Evolutionary conservation across 2,113 vertebrate species (phyloP).

Genomic region (Aptenodytes patagonicus): DNA sequence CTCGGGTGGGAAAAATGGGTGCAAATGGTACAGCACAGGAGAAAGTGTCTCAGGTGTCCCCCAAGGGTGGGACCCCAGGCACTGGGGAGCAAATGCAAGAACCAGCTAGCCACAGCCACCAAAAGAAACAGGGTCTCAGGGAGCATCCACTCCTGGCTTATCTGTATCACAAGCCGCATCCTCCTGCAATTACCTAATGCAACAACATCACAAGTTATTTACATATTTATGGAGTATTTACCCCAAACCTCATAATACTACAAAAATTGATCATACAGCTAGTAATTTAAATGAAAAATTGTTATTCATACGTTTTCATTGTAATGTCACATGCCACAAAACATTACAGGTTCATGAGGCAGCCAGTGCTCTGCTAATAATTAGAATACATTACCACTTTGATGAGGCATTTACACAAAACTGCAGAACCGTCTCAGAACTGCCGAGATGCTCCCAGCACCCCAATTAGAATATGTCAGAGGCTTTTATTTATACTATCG

Average conservation of each 20-base stretch:
- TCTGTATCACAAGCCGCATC: background rate
- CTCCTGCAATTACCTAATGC: background rate
- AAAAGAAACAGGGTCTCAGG: background rate
- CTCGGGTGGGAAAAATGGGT: background rate
- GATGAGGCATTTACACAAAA: slow-evolving; percentile 42
- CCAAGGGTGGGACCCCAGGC: background rate
- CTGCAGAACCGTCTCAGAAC: background rate
- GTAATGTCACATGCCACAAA: slow-evolving; percentile 47
- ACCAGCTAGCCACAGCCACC: background rate
- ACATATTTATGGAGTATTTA: slow-evolving; percentile 51
- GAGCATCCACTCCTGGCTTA: background rate
- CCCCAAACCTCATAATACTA: slow-evolving; percentile 1
- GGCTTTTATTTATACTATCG: background rate
- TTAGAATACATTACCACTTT: slow-evolving; percentile 49
- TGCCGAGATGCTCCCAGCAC: background rate
- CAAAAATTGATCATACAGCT: background rate
- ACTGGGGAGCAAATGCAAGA: background rate
- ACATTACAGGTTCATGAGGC: background rate
- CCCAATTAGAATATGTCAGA: background rate
- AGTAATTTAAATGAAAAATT: slow-evolving; percentile 43
- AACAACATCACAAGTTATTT: slow-evolving; percentile 1
- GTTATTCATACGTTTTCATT: slow-evolving; percentile 29
- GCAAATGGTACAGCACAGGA: background rate
- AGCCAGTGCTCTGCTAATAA: slow-evolving; percentile 18
- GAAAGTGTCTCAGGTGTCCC: background rate